A percentile compares a stretch with the other conserved stretches of the same genome.
These are phyloP conservation scores for Arizona elegans DNA, from an alignment of 2,113 vertebrate species.

Conservation along the genomic window DNA sequence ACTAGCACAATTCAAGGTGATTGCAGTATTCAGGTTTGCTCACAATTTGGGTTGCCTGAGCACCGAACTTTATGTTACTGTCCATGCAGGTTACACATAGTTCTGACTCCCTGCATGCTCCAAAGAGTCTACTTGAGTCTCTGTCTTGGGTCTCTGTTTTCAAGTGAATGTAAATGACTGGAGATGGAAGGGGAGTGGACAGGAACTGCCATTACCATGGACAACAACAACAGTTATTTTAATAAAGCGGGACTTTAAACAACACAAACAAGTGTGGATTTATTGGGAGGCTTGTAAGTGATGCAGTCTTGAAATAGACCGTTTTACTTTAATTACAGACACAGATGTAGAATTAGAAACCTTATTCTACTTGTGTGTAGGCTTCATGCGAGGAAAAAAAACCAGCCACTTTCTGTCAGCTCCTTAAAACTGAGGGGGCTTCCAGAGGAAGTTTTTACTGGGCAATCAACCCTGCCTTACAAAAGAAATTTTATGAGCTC, in stretches of 20 bases:
- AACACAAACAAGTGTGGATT: neutral
- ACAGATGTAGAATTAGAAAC: neutral
- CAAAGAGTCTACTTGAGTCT: neutral
- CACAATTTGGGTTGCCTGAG: neutral
- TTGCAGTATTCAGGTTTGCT: neutral
- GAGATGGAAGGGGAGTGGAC: neutral
- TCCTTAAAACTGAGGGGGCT: neutral
- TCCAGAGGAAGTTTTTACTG: neutral
- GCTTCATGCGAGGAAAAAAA: too few relatives aligned
- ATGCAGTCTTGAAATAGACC: neutral
- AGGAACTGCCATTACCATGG: neutral
- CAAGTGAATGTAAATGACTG: conserved; percentile 10
- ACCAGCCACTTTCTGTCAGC: neutral
- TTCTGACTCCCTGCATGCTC: neutral
- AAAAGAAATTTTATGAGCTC: neutral
- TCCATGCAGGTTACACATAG: neutral
- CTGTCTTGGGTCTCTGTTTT: neutral
- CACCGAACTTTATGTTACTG: neutral
- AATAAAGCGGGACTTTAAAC: conserved; percentile 31
- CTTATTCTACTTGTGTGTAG: neutral
- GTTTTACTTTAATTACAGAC: neutral
- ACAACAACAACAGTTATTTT: neutral
- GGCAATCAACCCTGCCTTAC: neutral
- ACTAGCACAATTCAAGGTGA: neutral
- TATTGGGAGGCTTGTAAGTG: neutral